These are phyloP conservation scores for Pitangus sulphuratus DNA, from an alignment of 2,797 vertebrate genomes.

Conservation along the genomic window DNA sequence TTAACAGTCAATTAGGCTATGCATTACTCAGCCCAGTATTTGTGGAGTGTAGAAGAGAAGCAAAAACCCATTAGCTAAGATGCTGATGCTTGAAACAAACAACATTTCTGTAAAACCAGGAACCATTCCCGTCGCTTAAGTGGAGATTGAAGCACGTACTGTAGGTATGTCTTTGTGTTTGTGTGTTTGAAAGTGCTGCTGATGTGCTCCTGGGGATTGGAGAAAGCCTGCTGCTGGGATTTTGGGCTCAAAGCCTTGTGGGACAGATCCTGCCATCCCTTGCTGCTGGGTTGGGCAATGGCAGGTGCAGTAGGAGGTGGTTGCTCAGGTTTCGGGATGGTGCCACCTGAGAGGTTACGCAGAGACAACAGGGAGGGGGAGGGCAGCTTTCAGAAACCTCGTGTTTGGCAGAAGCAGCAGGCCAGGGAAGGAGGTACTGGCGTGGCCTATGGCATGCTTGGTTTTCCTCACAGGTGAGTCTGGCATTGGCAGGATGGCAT, in stretches of 20 bases:
- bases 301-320: not conserved
- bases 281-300: not conserved
- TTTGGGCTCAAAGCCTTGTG: not conserved
- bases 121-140: not conserved
- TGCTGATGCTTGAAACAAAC: constrained; percentile 19
- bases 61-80: constrained; percentile 34
- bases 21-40: constrained; percentile 16
- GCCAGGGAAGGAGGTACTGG: not conserved
- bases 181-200: not conserved
- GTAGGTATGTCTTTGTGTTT: not conserved
- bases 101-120: not conserved
- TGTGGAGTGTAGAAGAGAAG: not conserved
- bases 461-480: not conserved
- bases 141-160: not conserved
- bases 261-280: not conserved
- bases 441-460: not conserved
- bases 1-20: constrained; percentile 47
- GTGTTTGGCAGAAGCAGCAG: not conserved
- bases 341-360: not conserved
- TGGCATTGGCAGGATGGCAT: accelerated
- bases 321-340: not conserved
- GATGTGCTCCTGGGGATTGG: not conserved
- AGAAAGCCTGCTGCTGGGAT: not conserved
- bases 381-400: not conserved
- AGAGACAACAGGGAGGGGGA: not conserved